These are phyloP conservation scores for Copidosoma aretas DNA, from an alignment of 2,888 invertebrate genomes.

Conservation along the genomic window DNA sequence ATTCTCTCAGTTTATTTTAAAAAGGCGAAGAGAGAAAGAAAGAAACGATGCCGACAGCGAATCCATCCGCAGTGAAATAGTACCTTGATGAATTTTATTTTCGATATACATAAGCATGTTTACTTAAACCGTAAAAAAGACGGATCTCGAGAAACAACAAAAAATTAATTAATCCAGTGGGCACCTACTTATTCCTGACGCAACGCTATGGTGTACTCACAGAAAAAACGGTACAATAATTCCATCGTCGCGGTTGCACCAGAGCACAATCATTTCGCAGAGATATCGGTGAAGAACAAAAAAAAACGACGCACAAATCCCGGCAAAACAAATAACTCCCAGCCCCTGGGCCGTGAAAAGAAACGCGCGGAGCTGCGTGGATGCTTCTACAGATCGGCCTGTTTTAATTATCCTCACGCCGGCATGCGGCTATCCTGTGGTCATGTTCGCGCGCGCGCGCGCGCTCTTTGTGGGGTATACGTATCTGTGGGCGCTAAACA, in stretches of 20 bases:
- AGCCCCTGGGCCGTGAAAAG: constrained; percentile 20
- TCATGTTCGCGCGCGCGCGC: neutral
- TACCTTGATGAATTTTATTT: neutral
- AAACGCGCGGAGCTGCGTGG: neutral
- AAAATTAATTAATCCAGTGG: constrained; percentile 7
- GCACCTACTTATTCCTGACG: neutral
- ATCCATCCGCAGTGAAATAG: neutral
- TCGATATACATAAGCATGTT: neutral
- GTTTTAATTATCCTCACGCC: constrained; percentile 17
- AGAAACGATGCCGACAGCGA: neutral
- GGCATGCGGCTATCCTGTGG: neutral
- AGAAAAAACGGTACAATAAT: constrained; percentile 17
- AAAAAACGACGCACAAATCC: neutral
- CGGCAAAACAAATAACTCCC: neutral
- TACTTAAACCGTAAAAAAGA: neutral
- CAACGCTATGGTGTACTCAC: constrained; percentile 3
- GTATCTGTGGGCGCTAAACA: no score
- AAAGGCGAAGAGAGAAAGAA: neutral
- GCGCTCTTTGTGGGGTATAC: no score
- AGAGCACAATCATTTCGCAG: no score
- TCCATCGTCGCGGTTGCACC: no score
- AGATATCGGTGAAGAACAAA: neutral
- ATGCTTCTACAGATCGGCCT: constrained; percentile 18
- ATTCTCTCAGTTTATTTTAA: no score
- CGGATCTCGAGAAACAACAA: neutral